Conservation (phyloP, 2,888 invertebrate genomes). For the Eupeodes latifasciatus region DNA sequence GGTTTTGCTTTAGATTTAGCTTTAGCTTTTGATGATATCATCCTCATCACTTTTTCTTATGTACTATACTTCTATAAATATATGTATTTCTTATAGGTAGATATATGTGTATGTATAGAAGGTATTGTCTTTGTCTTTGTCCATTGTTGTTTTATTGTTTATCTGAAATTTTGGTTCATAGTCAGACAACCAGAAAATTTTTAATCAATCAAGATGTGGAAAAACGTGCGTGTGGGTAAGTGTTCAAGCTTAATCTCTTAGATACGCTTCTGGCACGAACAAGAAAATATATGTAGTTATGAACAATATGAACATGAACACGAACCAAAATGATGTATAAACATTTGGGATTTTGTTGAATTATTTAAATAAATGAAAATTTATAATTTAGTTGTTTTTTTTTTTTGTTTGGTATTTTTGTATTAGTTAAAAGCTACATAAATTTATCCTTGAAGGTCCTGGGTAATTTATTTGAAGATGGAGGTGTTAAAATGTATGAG, state of each 20-base stretch:
- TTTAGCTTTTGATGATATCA: not conserved
- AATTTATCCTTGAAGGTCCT: no score
- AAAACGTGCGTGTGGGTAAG: constrained; percentile 48
- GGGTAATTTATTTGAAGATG: no score
- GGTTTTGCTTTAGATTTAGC: not conserved
- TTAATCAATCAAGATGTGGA: constrained; percentile 70
- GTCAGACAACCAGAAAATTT: constrained; percentile 65
- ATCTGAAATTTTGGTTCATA: constrained; percentile 54
- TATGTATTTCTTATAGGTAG: not conserved
- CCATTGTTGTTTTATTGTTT: constrained; percentile 27
- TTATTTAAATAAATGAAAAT: no score
- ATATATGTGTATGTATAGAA: not conserved
- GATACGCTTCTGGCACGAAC: constrained; percentile 25
- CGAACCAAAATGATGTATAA: no score
- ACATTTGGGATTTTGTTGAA: no score
- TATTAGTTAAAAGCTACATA: no score
- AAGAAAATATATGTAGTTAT: not conserved
- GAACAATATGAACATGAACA: no score
- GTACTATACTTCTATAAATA: not conserved
- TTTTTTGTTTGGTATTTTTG: no score
- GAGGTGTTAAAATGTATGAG: no score
- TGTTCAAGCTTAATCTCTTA: constrained; percentile 25
- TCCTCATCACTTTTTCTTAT: constrained; percentile 37
- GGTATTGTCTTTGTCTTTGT: constrained; percentile 4
- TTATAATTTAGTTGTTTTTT: no score